Percentiles rank a stretch among this genome's conserved stretches.
Evolutionary conservation across 2,888 invertebrate species (phyloP).

Genomic region (Tinea pellionella): DNA sequence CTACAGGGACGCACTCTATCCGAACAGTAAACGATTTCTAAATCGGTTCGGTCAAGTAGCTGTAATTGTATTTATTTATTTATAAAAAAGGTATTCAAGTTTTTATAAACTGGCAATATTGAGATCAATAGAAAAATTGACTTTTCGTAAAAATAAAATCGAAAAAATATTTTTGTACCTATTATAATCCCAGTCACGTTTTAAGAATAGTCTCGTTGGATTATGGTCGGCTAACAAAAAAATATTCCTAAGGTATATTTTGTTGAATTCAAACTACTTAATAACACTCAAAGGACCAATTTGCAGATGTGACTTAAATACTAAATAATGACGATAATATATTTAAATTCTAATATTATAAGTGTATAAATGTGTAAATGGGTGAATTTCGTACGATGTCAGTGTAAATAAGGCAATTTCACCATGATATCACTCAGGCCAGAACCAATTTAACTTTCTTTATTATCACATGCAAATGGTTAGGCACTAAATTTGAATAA

Average conservation of each 20-base stretch:
- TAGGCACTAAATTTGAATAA: conserved; percentile 13
- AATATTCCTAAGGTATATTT: not conserved
- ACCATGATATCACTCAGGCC: conserved; percentile 10
- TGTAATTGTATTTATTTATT: too few species aligned
- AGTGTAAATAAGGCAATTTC: conserved; percentile 2
- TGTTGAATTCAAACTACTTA: conserved; percentile 1
- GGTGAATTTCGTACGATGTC: not conserved
- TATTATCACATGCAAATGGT: conserved; percentile 14
- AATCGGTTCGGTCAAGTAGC: too few species aligned
- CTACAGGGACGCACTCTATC: too few species aligned
- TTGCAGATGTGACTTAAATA: conserved; percentile 3
- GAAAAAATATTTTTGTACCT: too few species aligned
- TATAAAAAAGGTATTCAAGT: too few species aligned
- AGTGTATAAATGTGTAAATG: not conserved
- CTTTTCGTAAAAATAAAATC: not conserved
- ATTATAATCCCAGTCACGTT: not conserved
- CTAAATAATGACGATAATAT: not conserved
- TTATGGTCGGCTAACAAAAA: not conserved
- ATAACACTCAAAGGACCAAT: not conserved
- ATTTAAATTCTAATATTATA: not conserved
- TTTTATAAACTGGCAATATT: not conserved
- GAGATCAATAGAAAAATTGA: not conserved
- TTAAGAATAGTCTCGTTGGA: not conserved
- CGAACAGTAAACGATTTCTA: too few species aligned
- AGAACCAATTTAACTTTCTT: conserved; percentile 14